These are phyloP conservation scores for Poecilia picta DNA, from an alignment of 2,797 vertebrate genomes.

Conservation along the genomic window DNA sequence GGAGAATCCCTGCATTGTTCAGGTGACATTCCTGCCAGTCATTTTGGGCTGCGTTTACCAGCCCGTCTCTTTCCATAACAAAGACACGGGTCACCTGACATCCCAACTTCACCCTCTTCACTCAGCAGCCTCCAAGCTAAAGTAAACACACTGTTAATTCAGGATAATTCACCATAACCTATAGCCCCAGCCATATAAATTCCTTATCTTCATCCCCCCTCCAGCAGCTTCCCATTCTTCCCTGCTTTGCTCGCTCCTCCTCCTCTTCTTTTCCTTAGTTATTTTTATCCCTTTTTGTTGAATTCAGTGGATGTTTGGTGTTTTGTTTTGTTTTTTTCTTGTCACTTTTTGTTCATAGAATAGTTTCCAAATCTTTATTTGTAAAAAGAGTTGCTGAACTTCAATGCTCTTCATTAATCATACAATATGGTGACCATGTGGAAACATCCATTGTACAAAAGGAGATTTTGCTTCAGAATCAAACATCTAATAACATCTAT, in stretches of 20 bases:
- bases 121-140: slow-evolving; percentile 72
- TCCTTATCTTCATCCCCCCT: slow-evolving; percentile 48
- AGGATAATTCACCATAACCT: slow-evolving; percentile 78
- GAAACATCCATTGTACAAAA: background rate
- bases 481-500: background rate
- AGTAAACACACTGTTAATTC: slow-evolving; percentile 79
- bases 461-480: background rate
- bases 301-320: background rate
- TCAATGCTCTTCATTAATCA: background rate
- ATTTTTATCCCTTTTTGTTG: background rate
- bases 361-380: background rate
- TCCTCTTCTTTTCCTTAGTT: background rate
- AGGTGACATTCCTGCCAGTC: slow-evolving; percentile 75
- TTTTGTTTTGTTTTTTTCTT: background rate
- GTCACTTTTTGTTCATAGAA: background rate
- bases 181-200: slow-evolving; percentile 70
- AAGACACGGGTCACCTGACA: slow-evolving; percentile 73
- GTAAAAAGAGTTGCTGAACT: background rate
- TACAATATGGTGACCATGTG: background rate
- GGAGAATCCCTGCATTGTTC: slow-evolving; percentile 68
- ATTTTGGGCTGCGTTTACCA: slow-evolving; percentile 55
- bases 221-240: background rate
- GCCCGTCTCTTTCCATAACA: slow-evolving; percentile 69
- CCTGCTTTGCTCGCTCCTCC: slow-evolving; percentile 1
- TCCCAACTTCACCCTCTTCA: slow-evolving; percentile 60